phyloP scores from a whole-genome alignment of 1,140 invertebrate species.

The Drosophila kurseongensis region DNA sequence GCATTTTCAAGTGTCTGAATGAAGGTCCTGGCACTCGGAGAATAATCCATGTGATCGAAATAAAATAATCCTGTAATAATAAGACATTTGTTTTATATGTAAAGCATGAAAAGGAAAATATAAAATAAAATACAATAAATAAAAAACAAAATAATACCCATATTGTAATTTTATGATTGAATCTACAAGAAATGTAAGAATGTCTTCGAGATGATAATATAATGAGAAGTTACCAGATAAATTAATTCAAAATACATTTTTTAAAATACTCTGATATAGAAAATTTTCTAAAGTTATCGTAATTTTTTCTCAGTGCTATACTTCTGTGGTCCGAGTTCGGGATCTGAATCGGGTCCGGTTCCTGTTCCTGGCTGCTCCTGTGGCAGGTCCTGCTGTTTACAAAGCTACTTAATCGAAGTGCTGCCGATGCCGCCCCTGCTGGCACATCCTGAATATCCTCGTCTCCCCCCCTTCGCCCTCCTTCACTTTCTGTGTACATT shows the following conservation, averaged over 20 bases:
- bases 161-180: background rate
- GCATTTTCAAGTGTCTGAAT: conserved; percentile 72
- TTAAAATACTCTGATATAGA: no score
- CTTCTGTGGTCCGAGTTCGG: conserved; percentile 1
- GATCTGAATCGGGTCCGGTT: conserved; percentile 8
- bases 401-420: conserved; percentile 81
- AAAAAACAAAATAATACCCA: background rate
- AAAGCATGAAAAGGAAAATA: no score
- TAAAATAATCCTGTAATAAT: no score
- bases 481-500: conserved; percentile 49
- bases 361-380: conserved; percentile 29
- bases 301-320: background rate
- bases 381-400: conserved; percentile 65
- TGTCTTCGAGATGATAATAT: no score
- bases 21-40: conserved; percentile 33
- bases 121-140: no score
- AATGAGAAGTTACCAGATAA: no score
- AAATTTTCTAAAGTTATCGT: background rate
- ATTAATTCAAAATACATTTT: no score
- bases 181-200: no score
- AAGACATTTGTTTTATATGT: no score
- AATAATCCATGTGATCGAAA: background rate
- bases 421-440: conserved; percentile 63
- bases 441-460: conserved; percentile 46
- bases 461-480: background rate